Conservation (phyloP, 2,113 vertebrate species). For the Salvelinus alpinus region DNA sequence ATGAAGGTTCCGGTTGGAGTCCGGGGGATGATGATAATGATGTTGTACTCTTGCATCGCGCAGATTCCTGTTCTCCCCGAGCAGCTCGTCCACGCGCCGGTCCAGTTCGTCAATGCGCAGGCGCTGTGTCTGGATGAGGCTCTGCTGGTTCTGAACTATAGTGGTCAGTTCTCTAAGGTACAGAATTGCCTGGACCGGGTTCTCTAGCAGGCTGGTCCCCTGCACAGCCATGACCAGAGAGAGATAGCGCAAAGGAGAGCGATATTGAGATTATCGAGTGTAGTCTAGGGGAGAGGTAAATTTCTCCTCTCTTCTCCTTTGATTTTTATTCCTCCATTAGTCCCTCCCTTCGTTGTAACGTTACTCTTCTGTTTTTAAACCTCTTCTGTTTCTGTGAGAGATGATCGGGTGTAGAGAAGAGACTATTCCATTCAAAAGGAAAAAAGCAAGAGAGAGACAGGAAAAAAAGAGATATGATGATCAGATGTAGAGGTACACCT, state of each 20-base stretch:
- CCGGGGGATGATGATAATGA: conserved; percentile 47
- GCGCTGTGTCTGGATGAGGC: conserved; percentile 94
- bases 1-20: conserved; percentile 52
- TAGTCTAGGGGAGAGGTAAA: too few relatives aligned
- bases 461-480: conserved; percentile 3
- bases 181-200: conserved; percentile 93
- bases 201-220: conserved; percentile 85
- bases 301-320: too few relatives aligned
- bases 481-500: neutral
- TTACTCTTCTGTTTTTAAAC: too few relatives aligned
- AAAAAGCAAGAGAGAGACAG: conserved; percentile 13
- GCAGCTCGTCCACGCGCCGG: conserved; percentile 89
- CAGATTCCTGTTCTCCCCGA: conserved; percentile 90
- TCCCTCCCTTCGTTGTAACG: too few relatives aligned
- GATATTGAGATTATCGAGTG: neutral
- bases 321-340: too few relatives aligned
- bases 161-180: conserved; percentile 95
- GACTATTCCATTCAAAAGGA: conserved; percentile 2
- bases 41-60: conserved; percentile 77
- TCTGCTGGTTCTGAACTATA: conserved; percentile 97
- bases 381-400: too few relatives aligned
- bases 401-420: neutral
- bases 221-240: conserved; percentile 79
- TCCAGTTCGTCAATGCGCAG: conserved; percentile 94
- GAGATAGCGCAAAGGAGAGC: conserved; percentile 22